Evolutionary conservation across 2,888 invertebrate species (phyloP), one percentile per base, ranked within the genome.

Genomic region (Griposia aprilina): DNA sequence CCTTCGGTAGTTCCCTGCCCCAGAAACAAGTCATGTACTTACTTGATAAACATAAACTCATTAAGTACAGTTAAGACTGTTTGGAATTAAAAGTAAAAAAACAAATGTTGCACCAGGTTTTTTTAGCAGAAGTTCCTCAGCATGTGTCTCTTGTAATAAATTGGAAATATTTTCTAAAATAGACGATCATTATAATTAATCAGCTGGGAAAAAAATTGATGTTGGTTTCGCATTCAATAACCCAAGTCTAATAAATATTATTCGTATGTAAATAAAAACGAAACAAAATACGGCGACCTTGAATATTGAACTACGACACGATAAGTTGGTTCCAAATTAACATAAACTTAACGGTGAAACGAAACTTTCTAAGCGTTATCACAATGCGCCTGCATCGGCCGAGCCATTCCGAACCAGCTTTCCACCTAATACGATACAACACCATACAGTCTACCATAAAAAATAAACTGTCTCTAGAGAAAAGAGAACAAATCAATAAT

Each of bases 321-420:
- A 86, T 89, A 87, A 88, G 87, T 87, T 81, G 82, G 79, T 84
- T 79, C 60, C 76, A 91, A 91, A 94, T 92, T 92, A 91, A 92
- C 92, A 93, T 94, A 91, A 92, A 91, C 89, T 91, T 91, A 92
- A 93, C 92, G 91, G 89, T 89, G 94, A 94, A 94, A 95, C 90
- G 89, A 88, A 92, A 93, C 95, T 95, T 95, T 95, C 95, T 94
- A 94, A 92, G 90, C 87, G 88, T 90, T 91, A 92, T 91, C 91
- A 91, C 78, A 83, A 82, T 77, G 67, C 71, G 76, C 74, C 77
- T 74, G 81, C 76, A 78, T 78, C 76, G 76, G 50, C 70, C 65
- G 60, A 30, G 41, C 81, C 72, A 69, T 67, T 76, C 75, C 69
- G 60, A 87, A 87, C 81, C 78, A 80, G 85, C 85, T 89, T 90